These are phyloP conservation scores for Metaphire vulgaris DNA, from an alignment of 1,140 invertebrate genomes.

Conservation along the genomic window DNA sequence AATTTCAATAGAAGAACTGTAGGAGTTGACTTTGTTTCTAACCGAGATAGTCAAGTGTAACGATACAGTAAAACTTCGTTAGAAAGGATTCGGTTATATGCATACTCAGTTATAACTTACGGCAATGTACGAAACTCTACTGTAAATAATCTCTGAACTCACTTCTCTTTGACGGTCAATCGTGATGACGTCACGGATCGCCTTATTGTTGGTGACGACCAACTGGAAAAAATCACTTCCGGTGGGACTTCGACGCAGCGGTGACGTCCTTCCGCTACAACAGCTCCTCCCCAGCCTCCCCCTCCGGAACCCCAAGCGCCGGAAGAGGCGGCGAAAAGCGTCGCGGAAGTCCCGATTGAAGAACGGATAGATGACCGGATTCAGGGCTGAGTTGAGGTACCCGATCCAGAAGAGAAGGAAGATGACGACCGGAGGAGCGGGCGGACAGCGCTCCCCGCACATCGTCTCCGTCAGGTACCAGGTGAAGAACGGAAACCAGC, in stretches of 20 bases:
- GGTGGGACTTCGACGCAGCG: background rate
- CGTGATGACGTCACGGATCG: no score
- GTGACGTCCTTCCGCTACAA: background rate
- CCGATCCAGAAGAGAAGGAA: constrained; percentile 96
- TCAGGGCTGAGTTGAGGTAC: constrained; percentile 93
- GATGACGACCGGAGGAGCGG: constrained; percentile 73
- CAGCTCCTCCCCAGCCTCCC: background rate
- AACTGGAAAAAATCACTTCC: background rate
- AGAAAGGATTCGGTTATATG: no score
- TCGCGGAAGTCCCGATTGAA: constrained; percentile 97
- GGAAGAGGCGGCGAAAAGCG: constrained; percentile 62
- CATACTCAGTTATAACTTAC: no score
- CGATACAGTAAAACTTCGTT: no score
- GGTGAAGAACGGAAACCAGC: constrained; percentile 92
- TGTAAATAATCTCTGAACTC: no score
- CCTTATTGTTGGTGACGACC: background rate
- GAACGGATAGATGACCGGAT: constrained; percentile 96
- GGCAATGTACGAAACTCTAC: no score
- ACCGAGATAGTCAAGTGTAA: no score
- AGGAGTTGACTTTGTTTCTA: no score
- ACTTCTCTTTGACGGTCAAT: no score
- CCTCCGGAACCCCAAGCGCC: background rate
- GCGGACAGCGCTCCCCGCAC: constrained; percentile 66
- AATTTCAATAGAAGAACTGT: no score
- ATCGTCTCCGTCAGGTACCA: constrained; percentile 71